Conservation (phyloP, 2,113 vertebrate genomes). For the Cnemophilus loriae region DNA sequence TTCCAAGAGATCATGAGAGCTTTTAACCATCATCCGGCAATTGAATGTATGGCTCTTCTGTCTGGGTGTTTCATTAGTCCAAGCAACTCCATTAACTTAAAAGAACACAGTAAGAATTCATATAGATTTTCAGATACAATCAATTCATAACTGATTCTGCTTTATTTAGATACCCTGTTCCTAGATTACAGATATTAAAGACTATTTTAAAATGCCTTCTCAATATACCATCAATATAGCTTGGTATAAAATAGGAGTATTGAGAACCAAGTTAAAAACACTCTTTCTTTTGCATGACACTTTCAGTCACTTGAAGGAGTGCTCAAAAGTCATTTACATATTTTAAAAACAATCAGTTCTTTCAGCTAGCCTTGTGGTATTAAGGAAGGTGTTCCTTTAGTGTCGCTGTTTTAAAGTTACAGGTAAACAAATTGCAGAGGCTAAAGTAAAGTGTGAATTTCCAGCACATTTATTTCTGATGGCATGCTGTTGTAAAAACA, state of each 20-base stretch:
- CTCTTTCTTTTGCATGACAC: not conserved
- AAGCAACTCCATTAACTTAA: slow-evolving; percentile 85
- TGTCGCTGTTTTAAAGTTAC: not conserved
- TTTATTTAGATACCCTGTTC: not conserved
- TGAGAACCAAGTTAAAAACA: not conserved
- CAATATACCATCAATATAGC: not conserved
- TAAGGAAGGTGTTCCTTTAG: not conserved
- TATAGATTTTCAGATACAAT: not conserved
- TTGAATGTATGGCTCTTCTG: slow-evolving; percentile 98
- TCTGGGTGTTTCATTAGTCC: slow-evolving; percentile 85
- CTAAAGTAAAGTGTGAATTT: not conserved
- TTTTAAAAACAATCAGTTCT: not conserved
- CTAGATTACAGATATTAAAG: not conserved
- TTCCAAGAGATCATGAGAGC: slow-evolving; percentile 76
- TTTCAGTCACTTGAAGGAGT: not conserved
- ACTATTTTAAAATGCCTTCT: not conserved
- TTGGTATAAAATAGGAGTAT: not conserved
- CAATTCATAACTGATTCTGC: not conserved
- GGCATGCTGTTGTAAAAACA: not conserved
- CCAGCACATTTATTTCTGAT: not conserved
- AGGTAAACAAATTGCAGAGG: not conserved
- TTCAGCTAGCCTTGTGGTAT: not conserved
- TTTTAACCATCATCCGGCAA: slow-evolving; percentile 93
- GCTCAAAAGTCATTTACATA: not conserved
- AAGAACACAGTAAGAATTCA: not conserved